Evolutionary conservation across 2,888 invertebrate species (phyloP).

Genomic region (Oscheius sp.): DNA sequence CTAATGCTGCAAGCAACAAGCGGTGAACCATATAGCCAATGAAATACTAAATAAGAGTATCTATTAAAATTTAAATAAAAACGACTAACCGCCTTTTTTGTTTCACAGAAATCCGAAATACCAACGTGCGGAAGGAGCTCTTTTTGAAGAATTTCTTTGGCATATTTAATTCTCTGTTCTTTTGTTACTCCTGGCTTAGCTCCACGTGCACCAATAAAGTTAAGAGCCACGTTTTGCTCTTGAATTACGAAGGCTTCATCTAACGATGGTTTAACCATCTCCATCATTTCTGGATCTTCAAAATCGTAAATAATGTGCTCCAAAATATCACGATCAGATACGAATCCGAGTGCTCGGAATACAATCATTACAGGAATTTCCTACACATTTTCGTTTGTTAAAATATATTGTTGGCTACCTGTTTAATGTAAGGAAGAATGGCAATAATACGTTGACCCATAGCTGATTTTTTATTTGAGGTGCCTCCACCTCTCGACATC

Average conservation of each 20-base stretch:
- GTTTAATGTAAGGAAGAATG: constrained; percentile 94
- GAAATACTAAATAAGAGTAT: constrained; percentile 58
- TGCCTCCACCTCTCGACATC: constrained; percentile 94
- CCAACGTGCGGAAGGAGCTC: constrained; percentile 99
- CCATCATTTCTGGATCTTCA: constrained; percentile 99
- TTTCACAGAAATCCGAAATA: constrained; percentile 98
- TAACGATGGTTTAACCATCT: constrained; percentile 98
- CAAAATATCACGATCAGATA: constrained; percentile 96
- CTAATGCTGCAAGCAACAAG: constrained; percentile 88
- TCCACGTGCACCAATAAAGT: constrained; percentile 97
- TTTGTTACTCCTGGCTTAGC: constrained; percentile 97
- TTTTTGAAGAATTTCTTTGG: constrained; percentile 97
- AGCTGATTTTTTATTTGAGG: constrained; percentile 82
- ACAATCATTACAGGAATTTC: constrained; percentile 99
- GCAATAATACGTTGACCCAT: constrained; percentile 98
- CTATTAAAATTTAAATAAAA: background rate
- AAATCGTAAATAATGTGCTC: constrained; percentile 99
- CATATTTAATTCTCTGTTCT: constrained; percentile 98
- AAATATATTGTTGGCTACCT: constrained; percentile 37
- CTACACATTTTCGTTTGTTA: constrained; percentile 72
- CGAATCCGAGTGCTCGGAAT: constrained; percentile 97
- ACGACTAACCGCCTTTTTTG: constrained; percentile 84
- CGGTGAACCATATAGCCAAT: constrained; percentile 95
- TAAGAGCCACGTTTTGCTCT: constrained; percentile 97
- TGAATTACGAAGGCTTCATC: constrained; percentile 98